Evolutionary conservation across 2,888 invertebrate species (phyloP), one percentile per base, ranked within the genome.

Genomic region (Philhelius pedissequus): DNA sequence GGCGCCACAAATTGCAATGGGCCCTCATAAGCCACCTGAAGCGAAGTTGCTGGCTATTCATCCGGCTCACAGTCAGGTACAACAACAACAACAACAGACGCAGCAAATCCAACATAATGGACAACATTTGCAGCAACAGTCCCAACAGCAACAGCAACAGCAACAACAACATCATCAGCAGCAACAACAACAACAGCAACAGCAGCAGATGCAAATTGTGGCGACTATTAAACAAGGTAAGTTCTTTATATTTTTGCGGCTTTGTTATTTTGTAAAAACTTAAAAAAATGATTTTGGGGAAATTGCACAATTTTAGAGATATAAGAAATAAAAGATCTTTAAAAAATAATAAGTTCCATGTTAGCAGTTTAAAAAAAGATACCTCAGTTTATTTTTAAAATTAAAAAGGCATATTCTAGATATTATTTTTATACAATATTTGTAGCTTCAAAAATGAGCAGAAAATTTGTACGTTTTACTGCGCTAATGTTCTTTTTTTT

Each of bases 1-100:
- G 87, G 91, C 91, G 81, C 91, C 92, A 79, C 91, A 91, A 88
- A 89, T 92, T 76, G 89, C 92, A 75, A 91, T 92, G 89, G 92
- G 90, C 60, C 90, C 90, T 70, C 92, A 92, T 87, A 92, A 92
- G 89, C 92, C 92, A 87, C 92, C 92, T 89, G 92, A 92, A 90
- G 90, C 92, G 58, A 92, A 92, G 88, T 87, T 92, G 74, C 88
- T 92, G 56, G 91, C 92, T 86, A 92, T 92, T 87, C 92, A 92
- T 88, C 91, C 92, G 87, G 90, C 88, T 45, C 89, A 89, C 71
- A 86, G 83, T 50, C 88, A 88, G 81, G 84, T 86, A 20, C 87
- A 87, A 22, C 87, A 73, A 56, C 88, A 88, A 25, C 87, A 74
- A 82, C 86, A 52, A 27, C 89, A 89, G 38, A 89, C 86, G 27